Evolutionary conservation across 2,797 vertebrate species (phyloP), one percentile per base, ranked within the genome.

Genomic region (Pangasius larnaudii): DNA sequence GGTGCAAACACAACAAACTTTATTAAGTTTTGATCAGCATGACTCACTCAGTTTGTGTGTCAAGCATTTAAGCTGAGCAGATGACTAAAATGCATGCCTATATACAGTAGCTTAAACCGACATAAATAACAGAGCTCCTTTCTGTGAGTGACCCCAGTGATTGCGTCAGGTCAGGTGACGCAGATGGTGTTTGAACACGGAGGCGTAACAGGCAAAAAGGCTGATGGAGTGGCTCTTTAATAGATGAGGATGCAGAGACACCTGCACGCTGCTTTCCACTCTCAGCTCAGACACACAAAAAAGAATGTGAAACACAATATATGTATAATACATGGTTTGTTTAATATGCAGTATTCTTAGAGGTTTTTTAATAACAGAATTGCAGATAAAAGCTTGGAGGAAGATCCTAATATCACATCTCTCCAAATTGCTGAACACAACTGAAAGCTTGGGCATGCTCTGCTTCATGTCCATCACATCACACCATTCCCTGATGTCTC

Each of bases 221-320:
- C 30, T 58, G 19, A 53, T 80, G 59, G 42, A 65, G 36, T 46
- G 59, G 24, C 14, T 30, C 80, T 82, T 72, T 72, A 85, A 72
- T 9, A 71, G 30, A 69, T 14, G 49, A 51, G 33, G 19, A 58
- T 72, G 67, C 33, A 9, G 24, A 69, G 42, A 84, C n/a, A 53
- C 46, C n/a, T 69, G 63, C 18, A 30, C n/a, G 2, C 56, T 84
- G 9, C 11, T 58, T 11, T 84, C 5, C 16, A 84, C 33, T 51
- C 30, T 33, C 59, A n/a, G 42, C 24, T 53, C 6, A 80, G 19
- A 58, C 10, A 58, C 10, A 58, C 53, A 42, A 42, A 39, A 81
- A 42, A 27, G 19, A 6, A 13, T 72, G 9, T 74, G 19, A 80
- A 24, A 78, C 14, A 56, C 16, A 19, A 18, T 56, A 5, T 18